phyloP scores from a whole-genome alignment of 1,140 invertebrate genomes.

The Caenorhabditis latens region DNA sequence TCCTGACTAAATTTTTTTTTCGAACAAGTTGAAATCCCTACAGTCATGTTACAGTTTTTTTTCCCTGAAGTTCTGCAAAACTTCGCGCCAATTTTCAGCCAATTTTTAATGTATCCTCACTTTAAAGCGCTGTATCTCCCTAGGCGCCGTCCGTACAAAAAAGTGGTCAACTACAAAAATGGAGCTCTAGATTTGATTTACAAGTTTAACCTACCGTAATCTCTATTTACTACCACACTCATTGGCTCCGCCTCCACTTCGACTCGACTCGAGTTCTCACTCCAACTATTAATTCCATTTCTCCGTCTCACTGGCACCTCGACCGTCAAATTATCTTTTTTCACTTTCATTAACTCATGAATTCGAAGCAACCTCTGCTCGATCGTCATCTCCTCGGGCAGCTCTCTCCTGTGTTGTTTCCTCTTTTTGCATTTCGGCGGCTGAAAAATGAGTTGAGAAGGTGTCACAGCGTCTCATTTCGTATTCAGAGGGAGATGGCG shows the following conservation, averaged over 20 bases:
- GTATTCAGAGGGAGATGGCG: constrained; percentile 13
- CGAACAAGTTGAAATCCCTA: too few species aligned
- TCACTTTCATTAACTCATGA: constrained; percentile 52
- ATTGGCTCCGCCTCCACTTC: constrained; percentile 19
- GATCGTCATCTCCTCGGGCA: constrained; percentile 36
- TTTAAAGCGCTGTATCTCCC: too few species aligned
- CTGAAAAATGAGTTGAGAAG: constrained; percentile 27
- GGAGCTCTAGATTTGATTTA: too few species aligned
- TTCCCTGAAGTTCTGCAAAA: too few species aligned
- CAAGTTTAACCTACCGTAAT: background rate
- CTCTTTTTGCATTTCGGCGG: constrained; percentile 54
- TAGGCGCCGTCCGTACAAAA: too few species aligned
- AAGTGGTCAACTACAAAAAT: too few species aligned
- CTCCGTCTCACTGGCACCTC: background rate
- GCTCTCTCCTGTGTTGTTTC: constrained; percentile 38
- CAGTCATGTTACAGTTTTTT: too few species aligned
- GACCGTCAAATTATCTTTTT: background rate
- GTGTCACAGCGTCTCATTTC: background rate
- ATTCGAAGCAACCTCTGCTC: constrained; percentile 50
- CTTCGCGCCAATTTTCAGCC: too few species aligned
- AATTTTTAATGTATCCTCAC: too few species aligned
- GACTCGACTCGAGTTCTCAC: background rate
- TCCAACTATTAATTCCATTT: background rate
- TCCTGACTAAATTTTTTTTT: too few species aligned
- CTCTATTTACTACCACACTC: background rate